Conservation (phyloP, 2,888 invertebrate species). For the Didymodactylos carnosus region DNA sequence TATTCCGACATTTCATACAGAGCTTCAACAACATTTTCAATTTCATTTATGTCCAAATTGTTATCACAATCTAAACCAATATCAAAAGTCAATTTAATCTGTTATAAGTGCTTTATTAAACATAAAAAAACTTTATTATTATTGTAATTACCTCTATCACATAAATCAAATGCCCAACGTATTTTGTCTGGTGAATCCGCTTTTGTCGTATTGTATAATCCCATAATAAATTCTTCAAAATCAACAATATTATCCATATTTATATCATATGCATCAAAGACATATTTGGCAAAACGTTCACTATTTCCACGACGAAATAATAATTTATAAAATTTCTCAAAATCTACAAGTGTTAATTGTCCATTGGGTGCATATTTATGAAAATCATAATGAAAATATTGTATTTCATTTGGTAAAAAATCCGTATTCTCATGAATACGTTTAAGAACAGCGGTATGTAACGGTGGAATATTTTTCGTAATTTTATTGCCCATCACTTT, state of each 20-base stretch:
- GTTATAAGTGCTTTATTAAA: too few relatives aligned
- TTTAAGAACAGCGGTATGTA: background rate
- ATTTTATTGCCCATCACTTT: too few relatives aligned
- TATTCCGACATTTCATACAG: background rate
- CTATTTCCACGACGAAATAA: background rate
- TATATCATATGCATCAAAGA: background rate
- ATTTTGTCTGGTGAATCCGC: background rate
- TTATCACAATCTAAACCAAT: background rate
- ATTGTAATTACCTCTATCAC: background rate
- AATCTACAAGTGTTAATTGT: background rate
- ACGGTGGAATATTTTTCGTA: too few relatives aligned
- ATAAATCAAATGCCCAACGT: background rate
- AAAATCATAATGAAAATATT: background rate
- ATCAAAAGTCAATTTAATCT: too few relatives aligned
- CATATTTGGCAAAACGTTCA: background rate
- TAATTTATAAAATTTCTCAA: background rate
- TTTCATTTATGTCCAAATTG: background rate
- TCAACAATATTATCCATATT: background rate
- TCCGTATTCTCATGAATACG: background rate
- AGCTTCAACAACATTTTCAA: background rate
- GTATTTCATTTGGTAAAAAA: background rate
- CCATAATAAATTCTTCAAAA: background rate
- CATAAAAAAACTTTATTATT: too few relatives aligned
- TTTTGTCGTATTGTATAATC: background rate
- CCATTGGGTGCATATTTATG: background rate